Percentiles rank a stretch among this genome's conserved stretches.
Conservation (phyloP, 2,797 vertebrate species). For the Acipenser ruthenus region DNA sequence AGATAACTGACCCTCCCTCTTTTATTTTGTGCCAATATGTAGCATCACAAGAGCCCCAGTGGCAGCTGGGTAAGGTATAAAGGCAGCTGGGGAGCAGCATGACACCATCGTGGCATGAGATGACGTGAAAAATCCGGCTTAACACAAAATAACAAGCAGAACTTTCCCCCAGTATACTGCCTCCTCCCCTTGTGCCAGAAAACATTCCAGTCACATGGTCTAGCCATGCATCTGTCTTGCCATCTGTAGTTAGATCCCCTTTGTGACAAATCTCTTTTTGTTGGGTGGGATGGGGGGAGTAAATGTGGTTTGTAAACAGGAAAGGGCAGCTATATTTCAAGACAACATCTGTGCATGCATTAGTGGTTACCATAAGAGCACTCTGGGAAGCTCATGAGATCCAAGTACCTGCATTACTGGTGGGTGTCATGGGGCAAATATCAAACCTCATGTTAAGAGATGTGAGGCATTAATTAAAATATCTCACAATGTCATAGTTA, state of each 20-base stretch:
- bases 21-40: slow-evolving; percentile 51
- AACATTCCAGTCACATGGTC: slow-evolving; percentile 47
- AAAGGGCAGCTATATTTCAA: slow-evolving; percentile 11
- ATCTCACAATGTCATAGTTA: too few relatives aligned
- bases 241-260: slow-evolving; percentile 60
- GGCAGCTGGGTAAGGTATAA: slow-evolving; percentile 68
- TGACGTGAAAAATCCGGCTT: slow-evolving; percentile 42
- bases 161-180: slow-evolving; percentile 8
- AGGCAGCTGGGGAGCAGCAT: slow-evolving; percentile 72
- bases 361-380: too few relatives aligned
- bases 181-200: slow-evolving; percentile 40
- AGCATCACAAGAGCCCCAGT: slow-evolving; percentile 60
- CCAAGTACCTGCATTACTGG: too few relatives aligned
- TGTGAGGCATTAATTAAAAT: too few relatives aligned
- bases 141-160: slow-evolving; percentile 10
- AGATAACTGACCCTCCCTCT: slow-evolving; percentile 41
- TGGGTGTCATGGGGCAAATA: too few relatives aligned
- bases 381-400: too few relatives aligned
- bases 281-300: slow-evolving; percentile 54
- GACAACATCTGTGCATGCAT: slow-evolving; percentile 45
- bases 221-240: slow-evolving; percentile 64
- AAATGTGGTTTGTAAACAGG: slow-evolving; percentile 50
- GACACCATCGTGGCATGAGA: slow-evolving; percentile 51
- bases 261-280: slow-evolving; percentile 60
- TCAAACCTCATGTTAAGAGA: too few relatives aligned